A percentile compares a stretch with the other conserved stretches of the same genome.
These are phyloP conservation scores for Festucalex cinctus DNA, from an alignment of 2,113 vertebrate species.

Conservation along the genomic window DNA sequence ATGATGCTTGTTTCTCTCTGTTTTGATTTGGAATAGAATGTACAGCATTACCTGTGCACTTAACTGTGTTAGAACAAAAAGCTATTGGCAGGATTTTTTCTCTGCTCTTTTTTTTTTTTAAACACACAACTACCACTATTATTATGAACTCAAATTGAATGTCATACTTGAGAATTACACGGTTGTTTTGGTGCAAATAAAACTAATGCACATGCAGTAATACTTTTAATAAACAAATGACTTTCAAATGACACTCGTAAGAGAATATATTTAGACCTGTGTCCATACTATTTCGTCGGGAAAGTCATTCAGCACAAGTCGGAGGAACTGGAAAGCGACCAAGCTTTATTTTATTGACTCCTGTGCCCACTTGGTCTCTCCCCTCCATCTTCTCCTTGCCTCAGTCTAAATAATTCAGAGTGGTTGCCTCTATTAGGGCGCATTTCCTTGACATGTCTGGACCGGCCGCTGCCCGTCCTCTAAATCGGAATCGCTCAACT, in stretches of 20 bases:
- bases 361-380: conserved; percentile 9
- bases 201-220: background rate
- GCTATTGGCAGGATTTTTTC: no score
- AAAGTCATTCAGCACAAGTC: conserved; percentile 9
- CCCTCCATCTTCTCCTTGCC: conserved; percentile 33
- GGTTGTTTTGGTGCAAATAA: background rate
- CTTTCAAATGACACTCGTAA: background rate
- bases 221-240: no score
- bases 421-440: conserved; percentile 39
- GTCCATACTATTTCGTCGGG: background rate
- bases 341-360: conserved; percentile 38
- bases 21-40: no score
- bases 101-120: no score
- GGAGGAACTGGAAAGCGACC: conserved; percentile 15
- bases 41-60: no score
- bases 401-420: conserved; percentile 65
- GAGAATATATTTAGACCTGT: background rate
- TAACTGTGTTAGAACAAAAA: no score
- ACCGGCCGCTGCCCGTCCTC: conserved; percentile 6
- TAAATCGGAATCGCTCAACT: background rate
- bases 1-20: no score
- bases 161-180: background rate
- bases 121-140: no score
- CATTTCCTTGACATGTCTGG: conserved; percentile 50
- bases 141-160: background rate